Evolutionary conservation across 2,113 vertebrate genomes (phyloP).

Genomic region (Eublepharis macularius): DNA sequence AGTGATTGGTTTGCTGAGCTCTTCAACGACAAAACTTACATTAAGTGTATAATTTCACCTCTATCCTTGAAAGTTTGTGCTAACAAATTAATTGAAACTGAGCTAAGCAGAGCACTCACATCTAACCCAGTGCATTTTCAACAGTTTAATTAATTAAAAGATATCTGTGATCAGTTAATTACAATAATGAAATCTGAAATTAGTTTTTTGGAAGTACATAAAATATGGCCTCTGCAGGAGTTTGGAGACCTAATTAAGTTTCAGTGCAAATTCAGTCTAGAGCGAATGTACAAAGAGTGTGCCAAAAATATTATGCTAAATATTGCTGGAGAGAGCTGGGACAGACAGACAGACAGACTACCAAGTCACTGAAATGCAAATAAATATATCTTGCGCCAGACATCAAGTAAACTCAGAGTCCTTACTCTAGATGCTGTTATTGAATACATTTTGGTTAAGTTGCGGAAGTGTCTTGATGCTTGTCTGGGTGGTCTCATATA

Average conservation of each 20-base stretch:
- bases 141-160: slow-evolving; percentile 68
- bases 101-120: slow-evolving; percentile 53
- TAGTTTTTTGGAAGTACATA: slow-evolving; percentile 54
- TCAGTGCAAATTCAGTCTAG: slow-evolving; percentile 54
- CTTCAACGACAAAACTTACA: not conserved
- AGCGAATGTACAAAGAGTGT: slow-evolving; percentile 51
- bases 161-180: slow-evolving; percentile 73
- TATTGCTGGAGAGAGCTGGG: not conserved
- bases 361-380: not conserved
- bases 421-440: not conserved
- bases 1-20: not conserved
- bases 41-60: not conserved
- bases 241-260: slow-evolving; percentile 67
- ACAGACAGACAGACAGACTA: no score
- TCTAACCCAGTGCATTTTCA: slow-evolving; percentile 63
- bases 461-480: no score
- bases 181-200: slow-evolving; percentile 71
- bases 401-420: not conserved
- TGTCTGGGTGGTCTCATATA: not conserved
- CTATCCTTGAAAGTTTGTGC: slow-evolving; percentile 41
- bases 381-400: not conserved
- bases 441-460: not conserved
- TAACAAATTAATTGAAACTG: slow-evolving; percentile 48
- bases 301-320: slow-evolving; percentile 39
- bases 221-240: slow-evolving; percentile 66